phyloP scores from a whole-genome alignment of 2,113 vertebrate genomes.

The Callipepla californica region DNA sequence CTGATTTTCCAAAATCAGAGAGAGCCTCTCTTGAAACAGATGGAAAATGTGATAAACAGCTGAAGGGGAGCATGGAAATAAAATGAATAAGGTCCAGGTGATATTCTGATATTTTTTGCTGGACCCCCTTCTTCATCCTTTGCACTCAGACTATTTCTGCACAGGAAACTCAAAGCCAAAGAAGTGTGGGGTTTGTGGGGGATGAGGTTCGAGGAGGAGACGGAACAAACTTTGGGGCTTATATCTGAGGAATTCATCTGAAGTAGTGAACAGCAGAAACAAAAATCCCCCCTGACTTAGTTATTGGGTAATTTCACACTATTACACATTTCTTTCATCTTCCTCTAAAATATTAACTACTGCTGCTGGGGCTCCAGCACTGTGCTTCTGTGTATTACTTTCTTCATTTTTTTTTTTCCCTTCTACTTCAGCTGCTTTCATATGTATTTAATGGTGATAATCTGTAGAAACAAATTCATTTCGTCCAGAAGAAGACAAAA shows the following conservation, averaged over 20 bases:
- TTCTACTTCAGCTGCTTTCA: neutral
- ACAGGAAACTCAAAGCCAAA: neutral
- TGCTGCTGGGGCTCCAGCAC: neutral
- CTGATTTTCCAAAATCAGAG: constrained; percentile 31
- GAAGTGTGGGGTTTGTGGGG: neutral
- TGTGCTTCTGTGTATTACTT: neutral
- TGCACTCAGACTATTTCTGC: neutral
- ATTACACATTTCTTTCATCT: neutral
- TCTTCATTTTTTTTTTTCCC: neutral
- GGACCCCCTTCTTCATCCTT: neutral
- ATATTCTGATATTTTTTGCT: neutral
- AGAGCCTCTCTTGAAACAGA: constrained; percentile 27
- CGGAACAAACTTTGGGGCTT: neutral
- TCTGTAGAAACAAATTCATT: neutral
- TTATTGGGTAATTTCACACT: constrained; percentile 42
- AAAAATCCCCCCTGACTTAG: constrained; percentile 5
- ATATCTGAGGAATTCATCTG: neutral
- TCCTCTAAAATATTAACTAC: constrained; percentile 37
- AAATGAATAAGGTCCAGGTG: neutral
- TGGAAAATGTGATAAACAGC: constrained; percentile 16
- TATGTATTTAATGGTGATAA: neutral
- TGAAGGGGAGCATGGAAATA: neutral
- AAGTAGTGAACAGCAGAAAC: neutral
- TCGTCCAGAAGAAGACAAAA: neutral
- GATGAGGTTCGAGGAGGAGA: neutral